Conservation (phyloP, 2,888 invertebrate genomes). For the Imbricaverruca yamaguchii region DNA sequence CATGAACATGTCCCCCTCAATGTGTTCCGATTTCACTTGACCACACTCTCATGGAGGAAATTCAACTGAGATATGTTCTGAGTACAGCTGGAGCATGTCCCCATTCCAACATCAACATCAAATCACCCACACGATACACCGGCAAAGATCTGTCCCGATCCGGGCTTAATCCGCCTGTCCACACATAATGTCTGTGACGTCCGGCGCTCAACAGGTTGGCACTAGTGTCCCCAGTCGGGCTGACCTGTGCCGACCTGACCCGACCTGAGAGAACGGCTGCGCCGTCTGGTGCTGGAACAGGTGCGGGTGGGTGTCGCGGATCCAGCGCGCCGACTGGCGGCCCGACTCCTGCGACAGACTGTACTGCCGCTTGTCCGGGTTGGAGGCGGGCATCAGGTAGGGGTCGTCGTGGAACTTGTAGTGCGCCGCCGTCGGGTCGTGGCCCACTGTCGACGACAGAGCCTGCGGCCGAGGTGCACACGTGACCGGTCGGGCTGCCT, state of each 20-base stretch:
- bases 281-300: slow-evolving; percentile 58
- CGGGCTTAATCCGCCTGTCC: too few species aligned
- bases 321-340: slow-evolving; percentile 75
- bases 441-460: slow-evolving; percentile 65
- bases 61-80: too few species aligned
- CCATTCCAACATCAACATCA: too few species aligned
- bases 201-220: too few species aligned
- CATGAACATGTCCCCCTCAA: too few species aligned
- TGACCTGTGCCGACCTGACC: neutral
- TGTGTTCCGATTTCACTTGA: too few species aligned
- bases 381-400: slow-evolving; percentile 68
- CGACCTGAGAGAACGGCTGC: slow-evolving; percentile 54
- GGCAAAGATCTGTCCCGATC: too few species aligned
- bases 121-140: too few species aligned
- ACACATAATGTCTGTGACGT: too few species aligned
- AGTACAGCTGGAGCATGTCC: too few species aligned
- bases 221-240: too few species aligned
- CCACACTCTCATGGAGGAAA: too few species aligned
- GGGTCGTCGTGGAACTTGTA: slow-evolving; percentile 91
- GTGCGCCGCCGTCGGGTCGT: slow-evolving; percentile 75
- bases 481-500: neutral
- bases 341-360: slow-evolving; percentile 79
- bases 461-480: slow-evolving; percentile 44
- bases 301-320: slow-evolving; percentile 62
- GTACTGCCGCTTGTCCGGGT: slow-evolving; percentile 58